Evolutionary conservation across 2,797 vertebrate genomes (phyloP).

Genomic region (Danio albolineatus): DNA sequence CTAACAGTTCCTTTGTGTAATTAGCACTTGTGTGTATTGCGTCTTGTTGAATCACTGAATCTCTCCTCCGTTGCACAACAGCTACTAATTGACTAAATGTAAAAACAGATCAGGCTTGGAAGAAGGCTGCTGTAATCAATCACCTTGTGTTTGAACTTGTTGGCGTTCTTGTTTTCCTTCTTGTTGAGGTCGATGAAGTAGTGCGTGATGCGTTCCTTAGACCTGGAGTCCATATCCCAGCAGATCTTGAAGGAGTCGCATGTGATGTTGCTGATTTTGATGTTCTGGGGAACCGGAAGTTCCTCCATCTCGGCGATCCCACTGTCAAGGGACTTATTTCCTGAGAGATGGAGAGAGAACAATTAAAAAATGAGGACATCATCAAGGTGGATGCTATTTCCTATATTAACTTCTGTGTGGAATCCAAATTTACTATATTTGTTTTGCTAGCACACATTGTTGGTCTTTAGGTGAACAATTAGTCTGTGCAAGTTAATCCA

Average conservation of each 20-base stretch:
- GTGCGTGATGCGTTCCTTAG: slow-evolving; percentile 97
- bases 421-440: too few species aligned
- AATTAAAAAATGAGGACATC: not conserved
- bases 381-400: not conserved
- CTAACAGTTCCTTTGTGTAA: too few species aligned
- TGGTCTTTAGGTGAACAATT: too few species aligned
- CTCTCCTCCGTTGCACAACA: too few species aligned
- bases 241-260: slow-evolving; percentile 99
- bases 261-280: slow-evolving; percentile 99
- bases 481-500: too few species aligned
- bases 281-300: slow-evolving; percentile 95
- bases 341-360: slow-evolving; percentile 70
- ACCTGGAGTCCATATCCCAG: slow-evolving; percentile 97
- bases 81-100: too few species aligned
- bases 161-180: slow-evolving; percentile 99
- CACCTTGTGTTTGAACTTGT: slow-evolving; percentile 99
- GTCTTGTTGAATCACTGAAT: too few species aligned
- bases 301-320: slow-evolving; percentile 96
- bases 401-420: not conserved
- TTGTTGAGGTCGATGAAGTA: slow-evolving; percentile 99
- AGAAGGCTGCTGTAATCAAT: not conserved
- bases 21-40: too few species aligned
- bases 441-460: too few species aligned
- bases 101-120: not conserved
- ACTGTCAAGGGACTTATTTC: slow-evolving; percentile 93